Evolutionary conservation across 2,797 vertebrate species (phyloP).

Genomic region (Cercopithecus hamlyni): DNA sequence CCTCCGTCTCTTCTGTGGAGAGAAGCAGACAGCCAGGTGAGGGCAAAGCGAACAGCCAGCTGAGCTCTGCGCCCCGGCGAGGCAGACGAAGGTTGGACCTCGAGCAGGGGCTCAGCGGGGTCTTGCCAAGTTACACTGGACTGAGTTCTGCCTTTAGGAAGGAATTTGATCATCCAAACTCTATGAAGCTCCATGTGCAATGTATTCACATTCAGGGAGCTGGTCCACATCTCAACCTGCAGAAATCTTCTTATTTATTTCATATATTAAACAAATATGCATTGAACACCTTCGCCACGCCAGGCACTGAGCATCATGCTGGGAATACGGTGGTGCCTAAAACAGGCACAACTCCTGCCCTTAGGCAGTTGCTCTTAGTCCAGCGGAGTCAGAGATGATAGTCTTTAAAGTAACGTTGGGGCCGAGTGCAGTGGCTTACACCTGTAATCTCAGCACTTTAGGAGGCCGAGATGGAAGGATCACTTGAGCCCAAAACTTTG

Average conservation of each 20-base stretch:
- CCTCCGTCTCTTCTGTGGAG: conserved; percentile 88
- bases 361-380: background rate
- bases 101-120: background rate
- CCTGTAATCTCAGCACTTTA: background rate
- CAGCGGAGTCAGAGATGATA: background rate
- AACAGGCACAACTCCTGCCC: background rate
- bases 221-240: background rate
- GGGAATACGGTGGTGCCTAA: background rate
- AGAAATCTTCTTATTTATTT: background rate
- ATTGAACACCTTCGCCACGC: background rate
- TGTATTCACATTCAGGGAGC: background rate
- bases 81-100: background rate
- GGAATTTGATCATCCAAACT: conserved; percentile 7
- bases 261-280: background rate
- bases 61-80: background rate
- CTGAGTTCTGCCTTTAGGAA: background rate
- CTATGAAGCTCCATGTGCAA: background rate
- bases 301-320: background rate
- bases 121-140: background rate
- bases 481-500: background rate
- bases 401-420: background rate
- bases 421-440: background rate
- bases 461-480: background rate
- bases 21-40: conserved; percentile 73
- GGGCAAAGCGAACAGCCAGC: background rate